These are phyloP conservation scores for Portunus trituberculatus DNA, from an alignment of 1,140 invertebrate genomes.

Conservation along the genomic window DNA sequence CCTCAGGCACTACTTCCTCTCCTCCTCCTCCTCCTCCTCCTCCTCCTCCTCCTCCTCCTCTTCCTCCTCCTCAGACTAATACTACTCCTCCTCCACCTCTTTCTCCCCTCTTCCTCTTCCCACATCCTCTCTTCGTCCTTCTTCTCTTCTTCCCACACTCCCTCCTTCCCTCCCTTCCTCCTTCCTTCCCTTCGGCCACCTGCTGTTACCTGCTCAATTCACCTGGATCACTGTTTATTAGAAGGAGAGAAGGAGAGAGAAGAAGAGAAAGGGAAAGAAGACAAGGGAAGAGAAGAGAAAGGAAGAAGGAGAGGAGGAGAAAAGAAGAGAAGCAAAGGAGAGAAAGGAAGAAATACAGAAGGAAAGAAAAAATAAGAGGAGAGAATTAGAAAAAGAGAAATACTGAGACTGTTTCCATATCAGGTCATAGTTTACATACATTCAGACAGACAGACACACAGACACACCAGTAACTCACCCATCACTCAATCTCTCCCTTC, in stretches of 20 bases:
- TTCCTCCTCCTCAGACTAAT: background rate
- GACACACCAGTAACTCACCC: background rate
- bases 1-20: background rate
- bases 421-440: background rate
- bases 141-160: background rate
- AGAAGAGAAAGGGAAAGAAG: background rate
- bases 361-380: background rate
- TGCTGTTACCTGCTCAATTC: background rate
- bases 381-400: background rate
- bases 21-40: background rate
- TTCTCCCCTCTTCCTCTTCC: background rate
- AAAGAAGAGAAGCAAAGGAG: background rate
- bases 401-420: background rate
- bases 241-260: background rate
- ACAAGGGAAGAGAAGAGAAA: background rate
- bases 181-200: background rate
- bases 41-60: background rate
- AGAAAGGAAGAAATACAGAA: background rate
- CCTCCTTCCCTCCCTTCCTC: background rate
- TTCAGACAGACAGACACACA: background rate
- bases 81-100: background rate
- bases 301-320: background rate
- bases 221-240: background rate
- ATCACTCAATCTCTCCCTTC: background rate
- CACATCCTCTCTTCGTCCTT: background rate